Conservation (phyloP, 2,797 vertebrate species). For the Botia almorhae region DNA sequence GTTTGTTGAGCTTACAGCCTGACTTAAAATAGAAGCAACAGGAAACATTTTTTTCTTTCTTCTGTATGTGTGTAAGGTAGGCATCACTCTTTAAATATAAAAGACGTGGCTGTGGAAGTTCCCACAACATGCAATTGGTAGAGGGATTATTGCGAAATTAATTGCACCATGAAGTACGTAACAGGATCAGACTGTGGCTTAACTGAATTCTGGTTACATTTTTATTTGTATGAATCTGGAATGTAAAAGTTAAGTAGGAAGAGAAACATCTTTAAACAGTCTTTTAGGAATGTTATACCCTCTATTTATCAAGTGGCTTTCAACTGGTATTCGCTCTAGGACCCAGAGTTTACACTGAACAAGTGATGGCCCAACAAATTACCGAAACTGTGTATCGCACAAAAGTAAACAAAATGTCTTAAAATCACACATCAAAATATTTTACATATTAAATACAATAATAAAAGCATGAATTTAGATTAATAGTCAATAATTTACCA, state of each 20-base stretch:
- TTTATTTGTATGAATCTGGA: background rate
- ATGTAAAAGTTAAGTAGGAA: background rate
- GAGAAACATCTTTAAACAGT: background rate
- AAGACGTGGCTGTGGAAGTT: slow-evolving; percentile 44
- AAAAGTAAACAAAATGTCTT: background rate
- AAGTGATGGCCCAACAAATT: background rate
- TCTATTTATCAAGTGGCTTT: background rate
- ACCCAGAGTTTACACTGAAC: background rate
- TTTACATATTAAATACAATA: no score
- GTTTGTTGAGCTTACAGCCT: slow-evolving; percentile 57
- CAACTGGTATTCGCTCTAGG: background rate
- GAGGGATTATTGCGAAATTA: background rate
- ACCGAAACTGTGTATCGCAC: background rate
- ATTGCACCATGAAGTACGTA: background rate
- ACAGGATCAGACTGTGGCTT: background rate
- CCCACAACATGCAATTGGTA: slow-evolving; percentile 18
- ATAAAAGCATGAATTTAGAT: no score
- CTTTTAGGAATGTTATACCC: background rate
- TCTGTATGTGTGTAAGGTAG: slow-evolving; percentile 24
- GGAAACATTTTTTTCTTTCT: slow-evolving; percentile 54
- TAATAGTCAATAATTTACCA: no score
- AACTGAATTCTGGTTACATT: background rate
- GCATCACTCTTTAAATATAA: slow-evolving; percentile 46
- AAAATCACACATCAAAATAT: background rate
- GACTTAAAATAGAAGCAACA: slow-evolving; percentile 64